Conservation (phyloP, 2,113 vertebrate genomes). For the Ammodytes dubius region DNA sequence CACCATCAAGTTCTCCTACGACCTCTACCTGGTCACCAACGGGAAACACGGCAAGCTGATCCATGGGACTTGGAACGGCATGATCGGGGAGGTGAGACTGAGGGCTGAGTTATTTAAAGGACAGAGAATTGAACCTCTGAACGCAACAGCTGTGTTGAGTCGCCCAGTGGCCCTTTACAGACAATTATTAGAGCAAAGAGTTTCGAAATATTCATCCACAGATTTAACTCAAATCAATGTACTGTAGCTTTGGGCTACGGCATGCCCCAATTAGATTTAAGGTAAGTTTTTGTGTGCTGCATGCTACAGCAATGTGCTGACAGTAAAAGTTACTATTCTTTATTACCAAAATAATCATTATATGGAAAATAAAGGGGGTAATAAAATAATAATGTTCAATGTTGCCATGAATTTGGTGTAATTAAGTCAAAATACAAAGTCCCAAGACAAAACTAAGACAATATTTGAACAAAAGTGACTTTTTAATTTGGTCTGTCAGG, state of each 20-base stretch:
- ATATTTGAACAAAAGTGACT: neutral
- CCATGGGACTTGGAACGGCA: conserved; percentile 96
- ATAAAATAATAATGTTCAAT: neutral
- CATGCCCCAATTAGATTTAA: conserved; percentile 4
- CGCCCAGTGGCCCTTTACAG: neutral
- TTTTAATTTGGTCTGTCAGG: too few relatives aligned
- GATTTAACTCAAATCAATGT: conserved; percentile 18
- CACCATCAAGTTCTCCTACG: conserved; percentile 95
- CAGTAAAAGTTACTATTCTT: neutral
- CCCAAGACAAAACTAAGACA: neutral
- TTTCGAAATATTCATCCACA: conserved; percentile 20
- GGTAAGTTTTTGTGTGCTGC: neutral
- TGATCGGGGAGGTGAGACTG: conserved; percentile 96
- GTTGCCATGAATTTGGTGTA: neutral
- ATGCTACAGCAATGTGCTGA: neutral
- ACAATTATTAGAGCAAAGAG: conserved; percentile 6
- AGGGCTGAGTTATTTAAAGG: conserved; percentile 35
- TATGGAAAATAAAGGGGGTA: neutral
- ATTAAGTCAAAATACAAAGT: neutral
- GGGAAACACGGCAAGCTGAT: conserved; percentile 97
- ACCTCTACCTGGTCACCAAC: conserved; percentile 98
- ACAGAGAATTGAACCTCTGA: conserved; percentile 18
- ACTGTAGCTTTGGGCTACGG: conserved; percentile 9
- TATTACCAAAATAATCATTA: neutral
- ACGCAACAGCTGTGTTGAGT: conserved; percentile 19